phyloP scores from a whole-genome alignment of 2,888 invertebrate species.

The Tachina fera region DNA sequence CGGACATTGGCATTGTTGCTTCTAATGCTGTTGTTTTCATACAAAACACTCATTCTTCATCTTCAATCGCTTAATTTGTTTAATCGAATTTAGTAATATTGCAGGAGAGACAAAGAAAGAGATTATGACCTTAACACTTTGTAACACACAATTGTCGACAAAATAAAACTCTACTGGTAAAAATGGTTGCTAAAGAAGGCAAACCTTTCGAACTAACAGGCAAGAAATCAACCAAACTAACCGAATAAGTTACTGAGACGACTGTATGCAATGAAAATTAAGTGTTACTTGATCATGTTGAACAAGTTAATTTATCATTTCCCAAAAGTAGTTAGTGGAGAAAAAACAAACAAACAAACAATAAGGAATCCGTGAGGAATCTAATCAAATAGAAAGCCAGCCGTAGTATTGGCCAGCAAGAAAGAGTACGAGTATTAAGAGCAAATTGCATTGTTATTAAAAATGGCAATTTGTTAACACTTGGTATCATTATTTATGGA shows the following conservation, averaged over 20 bases:
- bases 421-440: constrained; percentile 1
- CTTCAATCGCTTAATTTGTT: constrained; percentile 61
- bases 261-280: constrained; percentile 28
- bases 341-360: constrained; percentile 9
- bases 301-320: constrained; percentile 59
- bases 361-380: constrained; percentile 5
- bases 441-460: constrained; percentile 43
- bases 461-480: constrained; percentile 54
- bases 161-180: constrained; percentile 7
- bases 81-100: constrained; percentile 55
- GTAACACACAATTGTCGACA: constrained; percentile 57
- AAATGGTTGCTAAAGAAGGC: not conserved
- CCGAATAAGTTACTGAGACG: not conserved
- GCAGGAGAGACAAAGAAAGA: constrained; percentile 24
- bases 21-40: constrained; percentile 14
- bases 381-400: constrained; percentile 38
- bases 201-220: constrained; percentile 41
- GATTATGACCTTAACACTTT: constrained; percentile 63
- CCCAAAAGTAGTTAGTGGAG: not conserved
- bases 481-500: constrained; percentile 35
- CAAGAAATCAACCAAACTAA: constrained; percentile 13
- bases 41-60: constrained; percentile 51
- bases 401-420: not conserved
- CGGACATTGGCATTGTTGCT: too few species aligned
- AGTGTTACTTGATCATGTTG: constrained; percentile 53